Evolutionary conservation across 2,888 invertebrate species (phyloP), one percentile per base, ranked within the genome.

Genomic region (Archips crataeganus): DNA sequence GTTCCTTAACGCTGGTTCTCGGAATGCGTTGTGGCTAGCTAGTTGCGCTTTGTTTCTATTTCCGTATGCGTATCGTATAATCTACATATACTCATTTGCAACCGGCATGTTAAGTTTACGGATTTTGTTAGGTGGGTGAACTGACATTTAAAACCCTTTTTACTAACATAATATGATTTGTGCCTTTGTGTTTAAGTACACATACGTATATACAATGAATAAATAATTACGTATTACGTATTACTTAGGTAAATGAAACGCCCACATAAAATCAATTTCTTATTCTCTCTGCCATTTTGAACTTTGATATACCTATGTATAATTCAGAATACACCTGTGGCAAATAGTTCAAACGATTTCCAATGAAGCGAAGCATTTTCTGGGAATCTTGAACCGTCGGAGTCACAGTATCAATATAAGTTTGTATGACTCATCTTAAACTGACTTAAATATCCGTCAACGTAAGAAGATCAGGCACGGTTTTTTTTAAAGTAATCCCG

Each of bases 21-120:
- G 34, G 54, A 72, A 62, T 42, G 49, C 54, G 45, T 67, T 67
- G 61, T 65, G 59, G 36, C 66, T 61, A 61, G 59, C 54, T 71
- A 42, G 51, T 61, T 61, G 51, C 66, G 67, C 42, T 36, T 67
- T 67, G 42, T 62, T 62, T 62, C 51, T 62, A 70, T 54, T 70
- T 70, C 70, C 70, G 70, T 57, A 11, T 57, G 57, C 57, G 57
- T 32, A 32, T 57, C 32, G 57, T 32, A 11, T 57, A 32, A 57
- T 32, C 57, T 32, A 57, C 32, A 32, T 11, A 54, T 23, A 54
- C 57, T 3, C n/a, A 57, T 57, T 23, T 57, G 10, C 32, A 57
- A 57, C 1, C 32, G 2, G 57, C 32, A 57, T 11, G 57, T 32
- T 57, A 11, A 32, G 3, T 32, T 57, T 32, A 57, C 57, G 57